Conservation (phyloP, 2,888 invertebrate species). For the Phyllotreta striolata region DNA sequence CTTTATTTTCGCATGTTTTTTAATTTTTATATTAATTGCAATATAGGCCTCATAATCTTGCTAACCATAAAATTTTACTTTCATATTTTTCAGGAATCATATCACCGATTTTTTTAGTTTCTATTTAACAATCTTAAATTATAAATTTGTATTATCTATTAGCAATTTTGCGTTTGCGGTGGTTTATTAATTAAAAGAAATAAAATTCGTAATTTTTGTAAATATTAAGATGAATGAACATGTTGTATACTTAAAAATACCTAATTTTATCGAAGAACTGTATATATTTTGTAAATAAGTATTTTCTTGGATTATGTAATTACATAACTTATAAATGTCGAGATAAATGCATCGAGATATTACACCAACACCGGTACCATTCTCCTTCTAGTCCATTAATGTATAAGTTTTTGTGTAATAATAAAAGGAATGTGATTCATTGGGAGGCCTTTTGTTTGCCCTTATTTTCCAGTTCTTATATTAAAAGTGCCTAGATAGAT, state of each 20-base stretch:
- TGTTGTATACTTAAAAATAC: slow-evolving; percentile 11
- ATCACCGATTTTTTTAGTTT: too few species aligned
- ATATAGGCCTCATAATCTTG: neutral
- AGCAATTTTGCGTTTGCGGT: too few species aligned
- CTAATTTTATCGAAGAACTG: slow-evolving; percentile 18
- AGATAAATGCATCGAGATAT: neutral
- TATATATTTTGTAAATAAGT: slow-evolving; percentile 26
- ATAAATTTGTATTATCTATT: too few species aligned
- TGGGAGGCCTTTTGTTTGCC: slow-evolving; percentile 17
- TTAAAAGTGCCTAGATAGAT: too few species aligned
- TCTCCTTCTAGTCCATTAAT: slow-evolving; percentile 51
- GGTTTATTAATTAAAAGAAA: too few species aligned
- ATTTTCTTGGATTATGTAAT: neutral
- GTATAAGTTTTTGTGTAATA: slow-evolving; percentile 52
- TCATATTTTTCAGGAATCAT: too few species aligned
- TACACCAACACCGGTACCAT: slow-evolving; percentile 29
- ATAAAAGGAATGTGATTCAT: slow-evolving; percentile 20
- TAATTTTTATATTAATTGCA: too few species aligned
- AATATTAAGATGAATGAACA: too few species aligned
- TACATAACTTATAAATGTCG: neutral
- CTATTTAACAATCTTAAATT: too few species aligned
- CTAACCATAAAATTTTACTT: neutral
- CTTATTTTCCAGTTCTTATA: neutral
- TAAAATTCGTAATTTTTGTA: too few species aligned
- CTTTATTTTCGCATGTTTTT: too few species aligned